Conservation (phyloP, 2,113 vertebrate genomes). For the Crotophaga sulcirostris region DNA sequence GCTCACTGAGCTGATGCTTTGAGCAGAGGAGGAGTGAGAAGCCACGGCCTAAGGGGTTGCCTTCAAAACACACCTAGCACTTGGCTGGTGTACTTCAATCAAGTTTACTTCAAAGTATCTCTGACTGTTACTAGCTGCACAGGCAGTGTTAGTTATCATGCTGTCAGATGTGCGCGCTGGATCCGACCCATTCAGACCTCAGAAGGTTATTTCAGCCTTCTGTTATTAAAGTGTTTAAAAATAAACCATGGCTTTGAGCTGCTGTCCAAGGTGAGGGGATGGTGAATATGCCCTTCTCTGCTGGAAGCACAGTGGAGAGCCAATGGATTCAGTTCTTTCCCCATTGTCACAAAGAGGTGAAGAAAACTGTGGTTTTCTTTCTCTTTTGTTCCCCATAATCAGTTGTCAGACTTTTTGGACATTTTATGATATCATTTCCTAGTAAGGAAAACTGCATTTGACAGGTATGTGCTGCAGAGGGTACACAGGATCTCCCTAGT, state of each 20-base stretch:
- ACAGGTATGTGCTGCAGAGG: not conserved
- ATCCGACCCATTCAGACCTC: not conserved
- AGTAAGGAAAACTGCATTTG: not conserved
- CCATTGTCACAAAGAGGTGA: not conserved
- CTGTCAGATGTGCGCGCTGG: not conserved
- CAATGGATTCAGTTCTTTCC: not conserved
- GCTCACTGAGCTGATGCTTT: not conserved
- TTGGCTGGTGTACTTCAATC: not conserved
- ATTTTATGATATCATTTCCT: not conserved
- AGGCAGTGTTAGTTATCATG: not conserved
- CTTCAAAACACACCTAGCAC: not conserved
- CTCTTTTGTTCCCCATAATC: not conserved
- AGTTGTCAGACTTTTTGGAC: not conserved
- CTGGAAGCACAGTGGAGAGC: not conserved
- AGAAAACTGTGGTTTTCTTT: not conserved
- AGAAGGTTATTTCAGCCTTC: slow-evolving; percentile 45
- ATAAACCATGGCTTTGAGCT: slow-evolving; percentile 12
- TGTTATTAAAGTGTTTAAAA: slow-evolving; percentile 43
- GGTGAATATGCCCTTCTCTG: not conserved
- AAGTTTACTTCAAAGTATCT: not conserved
- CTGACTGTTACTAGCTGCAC: not conserved
- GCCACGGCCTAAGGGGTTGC: not conserved
- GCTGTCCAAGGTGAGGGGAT: slow-evolving; percentile 16
- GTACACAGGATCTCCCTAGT: not conserved
- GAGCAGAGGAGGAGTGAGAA: not conserved